Evolutionary conservation across 2,797 vertebrate species (phyloP).

Genomic region (Aotus griseimembra): DNA sequence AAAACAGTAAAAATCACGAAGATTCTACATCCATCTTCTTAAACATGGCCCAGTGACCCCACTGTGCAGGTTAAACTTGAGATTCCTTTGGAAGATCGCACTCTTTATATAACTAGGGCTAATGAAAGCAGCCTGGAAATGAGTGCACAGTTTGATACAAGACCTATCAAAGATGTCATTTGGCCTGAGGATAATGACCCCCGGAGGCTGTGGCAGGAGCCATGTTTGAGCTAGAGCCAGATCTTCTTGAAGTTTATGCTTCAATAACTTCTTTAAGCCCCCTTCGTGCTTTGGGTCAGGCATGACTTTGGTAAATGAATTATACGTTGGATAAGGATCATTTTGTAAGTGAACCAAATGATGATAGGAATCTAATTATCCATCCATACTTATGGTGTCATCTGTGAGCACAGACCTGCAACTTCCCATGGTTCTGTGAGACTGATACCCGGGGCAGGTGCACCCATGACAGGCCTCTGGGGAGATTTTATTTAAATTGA

Average conservation of each 20-base stretch:
- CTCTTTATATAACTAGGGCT: neutral
- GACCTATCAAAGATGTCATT: neutral
- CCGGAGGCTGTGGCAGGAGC: neutral
- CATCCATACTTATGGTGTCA: fast-evolving
- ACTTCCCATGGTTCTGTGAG: neutral
- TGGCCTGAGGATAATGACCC: neutral
- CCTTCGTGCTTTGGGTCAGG: neutral
- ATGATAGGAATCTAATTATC: neutral
- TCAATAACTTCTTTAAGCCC: neutral
- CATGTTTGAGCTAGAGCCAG: fast-evolving
- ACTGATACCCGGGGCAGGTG: too few species aligned
- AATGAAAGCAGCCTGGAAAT: neutral
- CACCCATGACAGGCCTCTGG: neutral
- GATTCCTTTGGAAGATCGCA: neutral
- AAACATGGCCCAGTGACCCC: neutral
- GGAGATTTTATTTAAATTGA: neutral
- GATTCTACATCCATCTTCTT: neutral
- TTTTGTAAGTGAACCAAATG: neutral
- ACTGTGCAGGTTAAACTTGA: neutral
- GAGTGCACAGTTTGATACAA: neutral
- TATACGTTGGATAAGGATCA: neutral
- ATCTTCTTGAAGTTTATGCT: too few species aligned
- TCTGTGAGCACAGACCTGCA: neutral
- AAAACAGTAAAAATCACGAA: neutral
- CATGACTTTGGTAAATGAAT: neutral